Evolutionary conservation across 2,888 invertebrate species (phyloP).

Genomic region (Eupithecia subfuscata): DNA sequence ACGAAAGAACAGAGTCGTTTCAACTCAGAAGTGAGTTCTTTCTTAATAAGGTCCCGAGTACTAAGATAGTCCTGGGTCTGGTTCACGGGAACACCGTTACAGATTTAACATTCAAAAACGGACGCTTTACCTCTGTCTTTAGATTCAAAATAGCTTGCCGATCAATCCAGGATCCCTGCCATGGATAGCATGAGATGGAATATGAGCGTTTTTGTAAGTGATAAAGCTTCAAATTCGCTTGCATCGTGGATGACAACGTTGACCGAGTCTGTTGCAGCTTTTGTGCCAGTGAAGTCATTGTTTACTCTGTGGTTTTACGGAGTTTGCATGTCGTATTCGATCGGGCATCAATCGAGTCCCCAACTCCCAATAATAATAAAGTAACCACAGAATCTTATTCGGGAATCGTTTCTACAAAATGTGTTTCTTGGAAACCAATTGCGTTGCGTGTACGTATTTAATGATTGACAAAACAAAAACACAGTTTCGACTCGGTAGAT

Average conservation of each 20-base stretch:
- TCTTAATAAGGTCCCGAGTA: slow-evolving; percentile 49
- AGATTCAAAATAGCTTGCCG: slow-evolving; percentile 13
- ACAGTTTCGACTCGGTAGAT: slow-evolving; percentile 44
- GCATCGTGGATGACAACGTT: neutral
- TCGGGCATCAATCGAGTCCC: slow-evolving; percentile 63
- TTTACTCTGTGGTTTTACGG: slow-evolving; percentile 35
- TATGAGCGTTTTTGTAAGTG: slow-evolving; percentile 3
- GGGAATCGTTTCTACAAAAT: slow-evolving; percentile 63
- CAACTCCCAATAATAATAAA: slow-evolving; percentile 70
- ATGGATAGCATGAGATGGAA: slow-evolving; percentile 3
- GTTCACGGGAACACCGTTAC: slow-evolving; percentile 18
- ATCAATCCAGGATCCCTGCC: neutral
- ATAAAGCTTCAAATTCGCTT: slow-evolving; percentile 14
- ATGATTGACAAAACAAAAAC: slow-evolving; percentile 48
- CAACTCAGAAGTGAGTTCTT: slow-evolving; percentile 44
- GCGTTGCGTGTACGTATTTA: slow-evolving; percentile 55
- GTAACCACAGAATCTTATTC: slow-evolving; percentile 60
- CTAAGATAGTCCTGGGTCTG: slow-evolving; percentile 35
- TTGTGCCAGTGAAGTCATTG: slow-evolving; percentile 41
- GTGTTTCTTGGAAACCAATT: slow-evolving; percentile 64
- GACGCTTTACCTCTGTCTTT: neutral
- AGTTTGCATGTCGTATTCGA: slow-evolving; percentile 60
- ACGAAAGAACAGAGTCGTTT: slow-evolving; percentile 56
- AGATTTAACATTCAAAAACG: slow-evolving; percentile 5
- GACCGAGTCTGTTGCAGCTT: slow-evolving; percentile 5